These are phyloP conservation scores for Drosophila truncata DNA, from an alignment of 1,140 invertebrate genomes.

Conservation along the genomic window DNA sequence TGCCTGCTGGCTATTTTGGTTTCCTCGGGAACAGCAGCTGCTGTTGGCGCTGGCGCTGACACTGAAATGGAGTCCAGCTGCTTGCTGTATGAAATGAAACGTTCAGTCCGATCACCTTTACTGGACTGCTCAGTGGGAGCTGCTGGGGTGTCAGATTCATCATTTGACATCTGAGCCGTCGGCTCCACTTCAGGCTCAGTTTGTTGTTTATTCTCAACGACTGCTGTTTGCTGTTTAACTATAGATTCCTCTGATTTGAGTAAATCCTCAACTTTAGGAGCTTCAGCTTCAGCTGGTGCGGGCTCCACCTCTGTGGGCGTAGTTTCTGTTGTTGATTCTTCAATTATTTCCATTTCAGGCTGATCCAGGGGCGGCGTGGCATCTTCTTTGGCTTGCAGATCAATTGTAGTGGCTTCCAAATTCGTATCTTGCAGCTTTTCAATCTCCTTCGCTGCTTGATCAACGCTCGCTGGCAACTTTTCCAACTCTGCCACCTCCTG, in stretches of 20 bases:
- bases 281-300: not conserved
- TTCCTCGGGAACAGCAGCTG: not conserved
- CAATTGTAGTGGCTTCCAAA: not conserved
- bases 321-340: not conserved
- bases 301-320: not conserved
- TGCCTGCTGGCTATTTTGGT: not conserved
- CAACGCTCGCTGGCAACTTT: not conserved
- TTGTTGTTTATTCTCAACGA: not conserved
- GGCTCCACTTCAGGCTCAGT: not conserved
- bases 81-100: not conserved
- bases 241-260: not conserved
- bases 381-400: not conserved
- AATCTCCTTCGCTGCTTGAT: not conserved
- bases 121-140: not conserved
- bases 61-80: not conserved
- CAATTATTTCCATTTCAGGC: not conserved
- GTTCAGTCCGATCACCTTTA: not conserved
- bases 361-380: not conserved
- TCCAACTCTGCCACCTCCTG: not conserved
- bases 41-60: no score
- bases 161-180: not conserved
- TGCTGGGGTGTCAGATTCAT: not conserved
- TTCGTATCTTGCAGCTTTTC: not conserved
- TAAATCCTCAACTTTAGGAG: not conserved
- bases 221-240: not conserved